Evolutionary conservation across 2,113 vertebrate genomes (phyloP).

Genomic region (Athene noctua): DNA sequence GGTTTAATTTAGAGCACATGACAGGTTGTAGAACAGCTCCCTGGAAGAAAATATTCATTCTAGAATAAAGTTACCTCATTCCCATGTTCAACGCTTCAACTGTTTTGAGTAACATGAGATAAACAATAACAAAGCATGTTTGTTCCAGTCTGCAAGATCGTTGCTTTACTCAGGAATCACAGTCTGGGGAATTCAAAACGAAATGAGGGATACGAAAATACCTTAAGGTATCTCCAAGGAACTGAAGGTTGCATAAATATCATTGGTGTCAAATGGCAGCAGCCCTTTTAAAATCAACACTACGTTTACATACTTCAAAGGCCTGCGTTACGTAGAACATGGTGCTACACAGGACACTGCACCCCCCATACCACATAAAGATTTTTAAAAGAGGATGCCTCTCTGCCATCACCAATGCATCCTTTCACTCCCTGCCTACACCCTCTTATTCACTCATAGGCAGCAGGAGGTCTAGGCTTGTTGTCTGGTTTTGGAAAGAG

Average conservation of each 20-base stretch:
- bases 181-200: not conserved
- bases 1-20: not conserved
- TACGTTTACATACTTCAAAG: not conserved
- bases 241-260: not conserved
- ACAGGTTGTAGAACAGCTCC: not conserved
- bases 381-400: not conserved
- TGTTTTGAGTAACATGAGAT: constrained; percentile 4
- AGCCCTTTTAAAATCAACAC: not conserved
- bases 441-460: not conserved
- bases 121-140: constrained; percentile 20
- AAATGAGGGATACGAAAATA: constrained; percentile 27
- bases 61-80: constrained; percentile 11
- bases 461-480: not conserved
- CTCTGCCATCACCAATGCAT: not conserved
- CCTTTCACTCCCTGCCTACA: not conserved
- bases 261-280: not conserved
- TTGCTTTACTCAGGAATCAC: not conserved
- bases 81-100: not conserved
- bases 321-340: not conserved
- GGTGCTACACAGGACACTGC: not conserved
- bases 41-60: not conserved
- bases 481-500: not conserved
- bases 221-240: not conserved
- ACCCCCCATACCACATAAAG: not conserved
- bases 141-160: not conserved